Evolutionary conservation across 2,113 vertebrate species (phyloP).

Genomic region (Sinosuthora webbiana): DNA sequence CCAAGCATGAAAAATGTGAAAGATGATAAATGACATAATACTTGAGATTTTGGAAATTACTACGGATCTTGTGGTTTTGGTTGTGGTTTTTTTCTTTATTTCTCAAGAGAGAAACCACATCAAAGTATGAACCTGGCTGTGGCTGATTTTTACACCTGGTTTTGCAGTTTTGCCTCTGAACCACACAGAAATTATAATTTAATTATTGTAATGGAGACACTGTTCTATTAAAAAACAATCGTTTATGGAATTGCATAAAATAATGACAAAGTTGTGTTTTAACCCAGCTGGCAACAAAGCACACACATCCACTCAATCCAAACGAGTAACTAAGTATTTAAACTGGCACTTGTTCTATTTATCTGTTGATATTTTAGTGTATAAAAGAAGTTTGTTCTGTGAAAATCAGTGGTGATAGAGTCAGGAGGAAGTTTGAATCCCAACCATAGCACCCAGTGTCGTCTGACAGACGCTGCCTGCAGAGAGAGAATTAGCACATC

Average conservation of each 20-base stretch:
- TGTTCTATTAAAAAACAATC: not conserved
- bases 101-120: not conserved
- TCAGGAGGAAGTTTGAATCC: not conserved
- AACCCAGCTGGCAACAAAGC: not conserved
- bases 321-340: fast-evolving
- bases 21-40: not conserved
- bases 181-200: not conserved
- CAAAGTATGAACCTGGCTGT: not conserved
- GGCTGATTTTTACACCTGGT: not conserved
- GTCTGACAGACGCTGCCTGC: not conserved
- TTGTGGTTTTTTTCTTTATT: not conserved
- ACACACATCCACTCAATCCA: not conserved
- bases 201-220: not conserved
- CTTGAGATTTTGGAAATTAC: not conserved
- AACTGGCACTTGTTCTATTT: not conserved
- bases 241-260: not conserved
- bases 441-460: not conserved
- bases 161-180: not conserved
- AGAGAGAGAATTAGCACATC: not conserved
- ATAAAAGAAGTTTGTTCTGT: not conserved
- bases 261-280: not conserved
- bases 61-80: not conserved
- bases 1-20: not conserved
- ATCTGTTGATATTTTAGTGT: not conserved
- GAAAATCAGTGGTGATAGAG: not conserved